phyloP scores from a whole-genome alignment of 2,888 invertebrate genomes.

The Standfussiana lucernea region DNA sequence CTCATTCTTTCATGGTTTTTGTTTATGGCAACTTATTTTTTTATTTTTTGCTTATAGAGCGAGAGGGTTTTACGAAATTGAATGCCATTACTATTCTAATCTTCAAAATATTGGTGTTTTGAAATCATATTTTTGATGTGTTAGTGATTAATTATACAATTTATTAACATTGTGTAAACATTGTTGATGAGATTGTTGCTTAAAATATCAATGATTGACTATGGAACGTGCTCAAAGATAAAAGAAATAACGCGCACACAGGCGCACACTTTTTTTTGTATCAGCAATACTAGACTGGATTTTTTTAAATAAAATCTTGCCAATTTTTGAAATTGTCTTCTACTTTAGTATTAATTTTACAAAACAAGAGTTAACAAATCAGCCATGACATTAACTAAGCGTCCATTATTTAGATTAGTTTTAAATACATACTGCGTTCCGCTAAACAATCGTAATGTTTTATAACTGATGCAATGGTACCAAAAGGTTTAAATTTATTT shows the following conservation, averaged over 20 bases:
- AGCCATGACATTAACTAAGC: neutral
- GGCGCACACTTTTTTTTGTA: neutral
- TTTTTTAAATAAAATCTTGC: constrained; percentile 15
- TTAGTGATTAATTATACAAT: neutral
- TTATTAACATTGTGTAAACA: neutral
- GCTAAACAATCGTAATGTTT: neutral
- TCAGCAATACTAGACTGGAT: constrained; percentile 10
- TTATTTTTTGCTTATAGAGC: constrained; percentile 14
- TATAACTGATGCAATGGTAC: neutral
- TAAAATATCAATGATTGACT: neutral
- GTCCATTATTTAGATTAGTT: neutral
- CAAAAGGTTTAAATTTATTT: neutral
- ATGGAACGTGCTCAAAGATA: constrained; percentile 22
- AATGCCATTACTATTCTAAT: neutral
- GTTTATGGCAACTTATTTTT: constrained; percentile 43
- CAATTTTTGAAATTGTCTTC: constrained; percentile 8
- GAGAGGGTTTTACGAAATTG: neutral
- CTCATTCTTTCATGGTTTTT: constrained; percentile 80
- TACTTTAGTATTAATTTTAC: constrained; percentile 7
- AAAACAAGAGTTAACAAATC: neutral
- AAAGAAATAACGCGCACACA: constrained; percentile 15
- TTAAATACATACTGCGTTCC: too few species aligned
- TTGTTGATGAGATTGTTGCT: constrained; percentile 9
- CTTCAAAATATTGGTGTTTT: neutral
- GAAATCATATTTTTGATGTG: neutral